phyloP scores from a whole-genome alignment of 2,888 invertebrate species.

The Idaea biselata region DNA sequence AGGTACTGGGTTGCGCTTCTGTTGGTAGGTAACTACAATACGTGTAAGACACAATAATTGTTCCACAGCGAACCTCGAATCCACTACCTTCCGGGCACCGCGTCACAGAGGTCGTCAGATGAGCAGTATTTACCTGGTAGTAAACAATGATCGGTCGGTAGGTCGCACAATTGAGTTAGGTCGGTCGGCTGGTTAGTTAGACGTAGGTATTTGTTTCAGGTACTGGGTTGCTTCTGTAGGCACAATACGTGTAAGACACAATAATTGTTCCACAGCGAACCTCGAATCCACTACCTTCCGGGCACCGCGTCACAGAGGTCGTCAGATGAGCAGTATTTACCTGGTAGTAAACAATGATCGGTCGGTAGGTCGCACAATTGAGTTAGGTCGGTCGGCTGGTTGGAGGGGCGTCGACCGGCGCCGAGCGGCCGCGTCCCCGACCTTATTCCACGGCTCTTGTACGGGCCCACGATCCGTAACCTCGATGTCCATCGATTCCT shows the following conservation, averaged over 20 bases:
- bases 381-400: conserved; percentile 41
- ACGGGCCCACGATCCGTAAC: conserved; percentile 55
- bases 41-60: too few relatives aligned
- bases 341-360: conserved; percentile 16
- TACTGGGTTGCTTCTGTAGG: too few relatives aligned
- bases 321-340: background rate
- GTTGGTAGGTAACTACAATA: too few relatives aligned
- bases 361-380: conserved; percentile 46
- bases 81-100: too few relatives aligned
- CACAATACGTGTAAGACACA: too few relatives aligned
- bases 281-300: too few relatives aligned
- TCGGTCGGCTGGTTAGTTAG: conserved; percentile 28
- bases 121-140: background rate
- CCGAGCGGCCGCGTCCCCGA: conserved; percentile 67
- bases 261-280: too few relatives aligned
- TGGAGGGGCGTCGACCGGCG: conserved; percentile 59
- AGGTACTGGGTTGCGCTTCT: too few relatives aligned
- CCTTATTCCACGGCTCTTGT: conserved; percentile 62
- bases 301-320: too few relatives aligned
- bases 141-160: conserved; percentile 28
- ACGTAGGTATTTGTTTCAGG: too few relatives aligned
- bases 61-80: too few relatives aligned
- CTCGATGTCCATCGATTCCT: conserved; percentile 67
- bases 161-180: conserved; percentile 52
- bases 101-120: background rate